Conservation (phyloP, 2,797 vertebrate genomes). For the Hippopotamyrus pictus region DNA sequence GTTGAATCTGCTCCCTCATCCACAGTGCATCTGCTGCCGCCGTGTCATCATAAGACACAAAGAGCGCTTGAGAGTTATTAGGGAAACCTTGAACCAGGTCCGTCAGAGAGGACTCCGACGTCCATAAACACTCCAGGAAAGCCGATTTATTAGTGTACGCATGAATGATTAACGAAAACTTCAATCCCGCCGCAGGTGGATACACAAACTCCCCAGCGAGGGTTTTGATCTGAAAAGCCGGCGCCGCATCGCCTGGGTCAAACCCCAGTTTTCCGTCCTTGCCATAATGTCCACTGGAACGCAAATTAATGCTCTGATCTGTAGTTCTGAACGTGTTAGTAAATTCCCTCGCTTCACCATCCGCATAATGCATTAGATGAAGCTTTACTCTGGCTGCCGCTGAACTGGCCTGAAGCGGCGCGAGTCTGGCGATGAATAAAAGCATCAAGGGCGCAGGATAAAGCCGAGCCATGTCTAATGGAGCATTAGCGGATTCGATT, state of each 20-base stretch:
- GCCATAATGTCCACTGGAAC: background rate
- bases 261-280: conserved; percentile 24
- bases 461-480: conserved; percentile 30
- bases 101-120: conserved; percentile 50
- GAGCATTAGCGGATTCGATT: background rate
- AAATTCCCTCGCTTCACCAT: background rate
- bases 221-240: conserved; percentile 52
- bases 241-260: conserved; percentile 55
- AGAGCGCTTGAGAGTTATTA: conserved; percentile 45
- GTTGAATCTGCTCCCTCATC: conserved; percentile 62
- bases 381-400: conserved; percentile 15
- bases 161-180: conserved; percentile 54
- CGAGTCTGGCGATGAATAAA: conserved; percentile 26
- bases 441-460: conserved; percentile 22
- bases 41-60: conserved; percentile 64
- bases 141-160: conserved; percentile 68
- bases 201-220: conserved; percentile 58
- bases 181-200: conserved; percentile 26
- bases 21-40: conserved; percentile 55
- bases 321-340: background rate
- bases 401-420: background rate
- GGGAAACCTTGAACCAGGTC: conserved; percentile 55
- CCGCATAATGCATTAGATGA: background rate
- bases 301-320: background rate
- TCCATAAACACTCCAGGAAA: conserved; percentile 68